A percentile compares a stretch with the other conserved stretches of the same genome.
phyloP scores from a whole-genome alignment of 2,888 invertebrate species.

The Anorthoa munda region DNA sequence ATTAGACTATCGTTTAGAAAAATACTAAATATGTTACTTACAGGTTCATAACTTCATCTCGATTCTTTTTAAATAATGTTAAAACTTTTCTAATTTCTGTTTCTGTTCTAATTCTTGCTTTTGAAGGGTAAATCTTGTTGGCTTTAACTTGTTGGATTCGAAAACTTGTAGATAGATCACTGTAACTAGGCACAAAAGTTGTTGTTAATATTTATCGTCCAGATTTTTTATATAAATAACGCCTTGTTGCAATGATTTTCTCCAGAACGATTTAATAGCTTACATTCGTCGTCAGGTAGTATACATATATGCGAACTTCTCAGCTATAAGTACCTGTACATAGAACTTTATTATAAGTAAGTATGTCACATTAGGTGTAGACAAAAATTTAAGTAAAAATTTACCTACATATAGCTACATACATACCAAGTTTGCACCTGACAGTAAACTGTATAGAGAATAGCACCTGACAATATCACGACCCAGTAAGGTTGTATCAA shows the following conservation, averaged over 20 bases:
- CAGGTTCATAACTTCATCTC: background rate
- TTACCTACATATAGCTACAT: background rate
- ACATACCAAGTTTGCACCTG: constrained; percentile 61
- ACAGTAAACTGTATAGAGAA: constrained; percentile 76
- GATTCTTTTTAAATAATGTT: no score
- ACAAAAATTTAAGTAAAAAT: no score
- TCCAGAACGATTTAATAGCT: no score
- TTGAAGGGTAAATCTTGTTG: background rate
- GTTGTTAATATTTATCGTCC: no score
- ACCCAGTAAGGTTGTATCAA: constrained; percentile 85
- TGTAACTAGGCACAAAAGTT: constrained; percentile 2
- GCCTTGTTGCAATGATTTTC: background rate
- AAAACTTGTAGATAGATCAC: no score
- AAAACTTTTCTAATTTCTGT: background rate
- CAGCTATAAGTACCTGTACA: background rate
- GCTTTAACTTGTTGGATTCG: no score
- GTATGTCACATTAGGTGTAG: background rate
- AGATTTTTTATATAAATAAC: no score
- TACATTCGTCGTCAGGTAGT: no score
- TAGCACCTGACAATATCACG: constrained; percentile 73
- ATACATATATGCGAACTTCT: background rate
- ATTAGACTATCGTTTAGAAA: background rate
- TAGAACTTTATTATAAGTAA: background rate
- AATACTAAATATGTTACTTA: constrained; percentile 6
- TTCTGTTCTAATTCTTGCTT: background rate